Evolutionary conservation across 1,140 invertebrate genomes (phyloP), one percentile per base, ranked within the genome.

Genomic region (Drosophila tropicalis): DNA sequence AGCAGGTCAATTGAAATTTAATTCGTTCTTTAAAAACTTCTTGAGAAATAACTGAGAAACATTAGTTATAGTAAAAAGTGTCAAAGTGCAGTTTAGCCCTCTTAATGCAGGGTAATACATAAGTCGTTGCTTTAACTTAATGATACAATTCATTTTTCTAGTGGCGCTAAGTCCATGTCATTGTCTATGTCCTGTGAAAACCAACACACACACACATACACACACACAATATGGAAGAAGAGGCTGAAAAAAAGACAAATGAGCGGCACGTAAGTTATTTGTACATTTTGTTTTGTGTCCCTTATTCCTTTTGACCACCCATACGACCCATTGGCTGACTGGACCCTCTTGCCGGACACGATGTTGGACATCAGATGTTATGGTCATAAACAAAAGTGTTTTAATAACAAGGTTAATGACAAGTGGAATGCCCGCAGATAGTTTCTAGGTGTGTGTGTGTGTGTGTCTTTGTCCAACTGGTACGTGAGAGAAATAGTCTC

Each of bases 341-440:
- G 5, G 29, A 29, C 29, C 29, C 29, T 29, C 29, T 36, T 15
- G 36, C 61, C 44, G 60, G 12, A 5, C 54, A 29, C 29, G 34
- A 44, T n/a, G 44, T 57, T 10, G 74, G 67, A 80, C 89, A 90
- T 89, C 87, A 90, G 87, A 91, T 90, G 87, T 91, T 90, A 81
- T 87, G 83, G 89, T 58, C 89, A 91, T 79, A 81, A 87, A 89
- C 80, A 90, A 91, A 91, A 90, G 87, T 90, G 87, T 89, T 90
- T 89, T 87, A 84, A 90, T 90, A 90, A 90, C 89, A 90, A 90
- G 87, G 83, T 90, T 90, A 90, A 90, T 90, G 87, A 90, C 87
- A 90, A 90, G 87, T 87, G 79, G 82, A 87, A 90, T 87, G 83
- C 72, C 47, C 70, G 55, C 58, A 67, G 62, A 60, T 61, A 70